A percentile compares a stretch with the other conserved stretches of the same genome.
These are phyloP conservation scores for Rhizoglyphus robini DNA, from an alignment of 1,140 invertebrate genomes.

Conservation along the genomic window DNA sequence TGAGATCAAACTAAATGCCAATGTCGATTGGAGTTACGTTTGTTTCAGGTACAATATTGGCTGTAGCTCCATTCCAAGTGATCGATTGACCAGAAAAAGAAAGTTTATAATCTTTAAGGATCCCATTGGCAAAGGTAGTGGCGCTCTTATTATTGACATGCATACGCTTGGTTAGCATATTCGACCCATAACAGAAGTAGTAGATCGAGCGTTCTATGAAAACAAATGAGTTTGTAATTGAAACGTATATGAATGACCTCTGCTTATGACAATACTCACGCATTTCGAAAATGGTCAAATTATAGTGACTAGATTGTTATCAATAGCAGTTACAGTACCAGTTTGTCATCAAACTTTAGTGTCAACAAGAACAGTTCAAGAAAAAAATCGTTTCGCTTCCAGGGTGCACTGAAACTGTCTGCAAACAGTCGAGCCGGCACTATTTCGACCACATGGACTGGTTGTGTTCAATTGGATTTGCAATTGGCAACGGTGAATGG, in stretches of 20 bases:
- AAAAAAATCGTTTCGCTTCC: too few relatives aligned
- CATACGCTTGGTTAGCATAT: constrained; percentile 12
- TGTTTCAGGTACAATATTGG: constrained; percentile 17
- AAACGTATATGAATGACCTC: too few relatives aligned
- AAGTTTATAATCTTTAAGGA: constrained; percentile 8
- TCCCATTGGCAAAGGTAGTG: not conserved
- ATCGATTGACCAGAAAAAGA: constrained; percentile 17
- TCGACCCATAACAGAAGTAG: constrained; percentile 22
- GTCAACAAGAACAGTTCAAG: not conserved
- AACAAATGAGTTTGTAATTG: too few relatives aligned
- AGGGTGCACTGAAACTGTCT: too few relatives aligned
- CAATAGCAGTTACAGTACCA: too few relatives aligned
- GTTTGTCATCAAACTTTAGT: too few relatives aligned
- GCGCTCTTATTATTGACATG: constrained; percentile 14
- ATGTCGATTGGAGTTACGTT: not conserved
- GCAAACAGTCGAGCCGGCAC: not conserved
- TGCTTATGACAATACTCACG: too few relatives aligned
- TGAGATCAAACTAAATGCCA: not conserved
- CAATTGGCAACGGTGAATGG: too few relatives aligned
- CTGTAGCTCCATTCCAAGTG: constrained; percentile 19
- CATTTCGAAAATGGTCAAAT: too few relatives aligned
- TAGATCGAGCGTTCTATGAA: not conserved
- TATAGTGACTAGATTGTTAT: too few relatives aligned
- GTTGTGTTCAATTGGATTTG: too few relatives aligned
- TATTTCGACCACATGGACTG: not conserved